A percentile compares a stretch with the other conserved stretches of the same genome.
Conservation (phyloP, 1,140 invertebrate genomes). For the Berghia stephanieae region DNA sequence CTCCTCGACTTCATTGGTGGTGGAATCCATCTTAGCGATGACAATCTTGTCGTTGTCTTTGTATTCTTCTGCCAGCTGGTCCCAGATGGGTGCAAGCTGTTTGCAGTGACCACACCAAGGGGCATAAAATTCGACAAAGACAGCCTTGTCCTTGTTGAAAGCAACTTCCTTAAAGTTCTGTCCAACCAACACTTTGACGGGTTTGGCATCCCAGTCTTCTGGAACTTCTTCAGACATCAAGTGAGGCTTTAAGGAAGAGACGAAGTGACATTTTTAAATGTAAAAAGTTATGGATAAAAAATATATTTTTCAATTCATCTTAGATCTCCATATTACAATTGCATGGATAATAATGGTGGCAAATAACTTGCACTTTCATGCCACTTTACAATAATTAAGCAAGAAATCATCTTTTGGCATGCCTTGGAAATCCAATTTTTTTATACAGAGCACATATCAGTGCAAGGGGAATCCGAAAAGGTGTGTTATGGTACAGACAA, state of each 20-base stretch:
- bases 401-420: too few species aligned
- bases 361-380: too few species aligned
- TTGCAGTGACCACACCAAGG: constrained; percentile 98
- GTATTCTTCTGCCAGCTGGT: constrained; percentile 86
- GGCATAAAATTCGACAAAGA: constrained; percentile 98
- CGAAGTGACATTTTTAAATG: background rate
- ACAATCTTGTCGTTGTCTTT: constrained; percentile 85
- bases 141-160: constrained; percentile 87
- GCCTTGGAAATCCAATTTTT: too few species aligned
- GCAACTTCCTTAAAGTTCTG: constrained; percentile 96
- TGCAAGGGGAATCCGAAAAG: too few species aligned
- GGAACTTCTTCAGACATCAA: constrained; percentile 93
- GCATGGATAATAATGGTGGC: too few species aligned
- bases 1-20: constrained; percentile 91
- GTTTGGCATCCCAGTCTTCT: constrained; percentile 95
- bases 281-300: too few species aligned
- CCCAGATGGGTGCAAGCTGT: constrained; percentile 94
- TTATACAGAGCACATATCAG: too few species aligned
- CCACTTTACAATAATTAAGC: too few species aligned
- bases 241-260: constrained; percentile 71
- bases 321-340: too few species aligned
- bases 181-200: constrained; percentile 93
- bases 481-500: too few species aligned
- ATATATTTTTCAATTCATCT: too few species aligned
- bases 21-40: constrained; percentile 98